Base-by-base conservation (phyloP, 2,888 invertebrate species). In the Reticulitermes lucifugus region DNA sequence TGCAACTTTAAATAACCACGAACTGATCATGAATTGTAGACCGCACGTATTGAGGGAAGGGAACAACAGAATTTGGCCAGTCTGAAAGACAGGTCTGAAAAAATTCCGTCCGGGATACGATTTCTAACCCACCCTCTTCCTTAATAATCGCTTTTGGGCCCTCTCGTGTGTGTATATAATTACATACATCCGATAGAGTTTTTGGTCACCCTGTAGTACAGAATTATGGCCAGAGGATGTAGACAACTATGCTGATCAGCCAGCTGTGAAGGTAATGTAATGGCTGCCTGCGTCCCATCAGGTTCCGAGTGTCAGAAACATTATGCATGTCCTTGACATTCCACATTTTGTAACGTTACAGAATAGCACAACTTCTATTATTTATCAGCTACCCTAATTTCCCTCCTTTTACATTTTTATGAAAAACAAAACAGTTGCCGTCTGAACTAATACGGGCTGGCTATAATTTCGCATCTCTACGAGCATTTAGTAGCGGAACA, bases 211-310 rank as follows among this genome's bases (percentile, higher is more conserved):
- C 25, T 65, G 25, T 65, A 65, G 1, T 12, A 12, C 25, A 21
- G 12, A 46, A 12, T 46, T 46, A 46, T 46, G 46, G 6, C 46
- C 18, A 51, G 51, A 79, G 79, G 79, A 79, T 79, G 79, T 79
- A 79, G 25, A 18, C 51, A 79, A 79, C 79, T 79, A 79, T 2
- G 18, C 25, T n/a, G 79, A 10, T 55, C 79, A 79, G 51, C 79
- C 79, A 79, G n/a, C 79, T 79, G 79, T 79, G 79, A 79, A 79
- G 79, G 79, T 79, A 79, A 51, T 51, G 79, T 51, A 51, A 79
- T 51, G 79, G 79, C 51, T 77, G 77, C 46, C n/a, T n/a, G 46
- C 65, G 25, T 65, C 25, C 46, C 79, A 55, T 55, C 25, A 25
- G 51, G 14, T n/a, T 29, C 25, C 9, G 29, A 79, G 51, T 51